Conservation (phyloP, 2,797 vertebrate species). For the Lagocephalus sceleratus region DNA sequence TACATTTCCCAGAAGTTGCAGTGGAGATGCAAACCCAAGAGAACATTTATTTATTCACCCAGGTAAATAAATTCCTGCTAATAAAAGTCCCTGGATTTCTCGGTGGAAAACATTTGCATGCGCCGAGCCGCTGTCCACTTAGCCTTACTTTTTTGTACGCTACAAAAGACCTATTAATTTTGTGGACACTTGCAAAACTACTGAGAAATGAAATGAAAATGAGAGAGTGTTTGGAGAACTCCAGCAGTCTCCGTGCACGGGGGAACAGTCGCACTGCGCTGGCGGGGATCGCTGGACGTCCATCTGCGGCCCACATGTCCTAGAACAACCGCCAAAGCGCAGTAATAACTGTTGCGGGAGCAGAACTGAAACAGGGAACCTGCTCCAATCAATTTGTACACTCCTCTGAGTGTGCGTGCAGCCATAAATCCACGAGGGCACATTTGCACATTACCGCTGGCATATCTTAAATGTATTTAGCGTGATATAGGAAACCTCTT, state of each 20-base stretch:
- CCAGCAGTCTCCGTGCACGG: constrained; percentile 46
- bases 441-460: constrained; percentile 25
- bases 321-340: constrained; percentile 56
- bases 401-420: constrained; percentile 13
- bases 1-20: not conserved
- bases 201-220: constrained; percentile 22
- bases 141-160: constrained; percentile 2
- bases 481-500: constrained; percentile 15
- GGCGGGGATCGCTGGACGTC: constrained; percentile 37
- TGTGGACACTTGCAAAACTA: too few species aligned
- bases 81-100: too few species aligned
- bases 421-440: constrained; percentile 6
- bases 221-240: constrained; percentile 46
- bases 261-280: constrained; percentile 50
- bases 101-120: too few species aligned
- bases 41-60: too few species aligned
- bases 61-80: too few species aligned
- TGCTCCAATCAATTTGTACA: constrained; percentile 57
- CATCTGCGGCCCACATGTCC: constrained; percentile 67
- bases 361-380: constrained; percentile 18
- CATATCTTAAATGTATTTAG: constrained; percentile 16
- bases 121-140: not conserved
- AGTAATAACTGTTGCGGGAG: constrained; percentile 51
- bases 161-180: constrained; percentile 13
- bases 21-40: too few species aligned